phyloP scores from a whole-genome alignment of 2,888 invertebrate genomes.

The Pachymerium ferrugineum region DNA sequence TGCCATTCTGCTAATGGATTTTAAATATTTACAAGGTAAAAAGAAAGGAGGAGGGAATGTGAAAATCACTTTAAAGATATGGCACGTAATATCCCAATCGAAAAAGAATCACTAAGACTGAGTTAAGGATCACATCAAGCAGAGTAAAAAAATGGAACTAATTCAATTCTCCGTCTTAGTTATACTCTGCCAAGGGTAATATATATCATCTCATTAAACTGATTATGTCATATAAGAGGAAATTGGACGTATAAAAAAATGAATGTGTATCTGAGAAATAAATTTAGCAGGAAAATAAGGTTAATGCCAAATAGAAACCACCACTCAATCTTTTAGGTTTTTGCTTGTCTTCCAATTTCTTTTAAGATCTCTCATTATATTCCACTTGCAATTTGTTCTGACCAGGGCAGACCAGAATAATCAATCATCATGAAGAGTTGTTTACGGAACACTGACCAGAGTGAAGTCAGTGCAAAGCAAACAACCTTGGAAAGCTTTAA shows the following conservation, averaged over 20 bases:
- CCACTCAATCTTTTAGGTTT: neutral
- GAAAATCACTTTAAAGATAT: neutral
- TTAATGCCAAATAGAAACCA: conserved; percentile 7
- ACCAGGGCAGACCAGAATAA: neutral
- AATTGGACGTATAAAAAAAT: neutral
- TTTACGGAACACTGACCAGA: conserved; percentile 15
- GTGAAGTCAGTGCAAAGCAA: conserved; percentile 23
- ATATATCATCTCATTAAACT: neutral
- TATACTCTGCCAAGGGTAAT: neutral
- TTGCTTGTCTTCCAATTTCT: neutral
- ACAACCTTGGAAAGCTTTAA: neutral
- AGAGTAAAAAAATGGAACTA: neutral
- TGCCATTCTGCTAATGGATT: conserved; percentile 16
- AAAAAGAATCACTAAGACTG: neutral
- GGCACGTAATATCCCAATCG: neutral
- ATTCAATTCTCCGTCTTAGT: neutral
- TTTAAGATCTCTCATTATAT: neutral
- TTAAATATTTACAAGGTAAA: conserved; percentile 18
- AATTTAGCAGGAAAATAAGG: neutral
- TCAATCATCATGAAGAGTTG: conserved; percentile 23
- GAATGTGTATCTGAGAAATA: neutral
- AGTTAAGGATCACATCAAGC: neutral
- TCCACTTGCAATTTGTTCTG: conserved; percentile 22
- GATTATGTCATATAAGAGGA: neutral
- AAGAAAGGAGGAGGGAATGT: too few relatives aligned